Evolutionary conservation across 2,797 vertebrate species (phyloP), one percentile per base, ranked within the genome.

Genomic region (Schizopygopsis malacanthus): DNA sequence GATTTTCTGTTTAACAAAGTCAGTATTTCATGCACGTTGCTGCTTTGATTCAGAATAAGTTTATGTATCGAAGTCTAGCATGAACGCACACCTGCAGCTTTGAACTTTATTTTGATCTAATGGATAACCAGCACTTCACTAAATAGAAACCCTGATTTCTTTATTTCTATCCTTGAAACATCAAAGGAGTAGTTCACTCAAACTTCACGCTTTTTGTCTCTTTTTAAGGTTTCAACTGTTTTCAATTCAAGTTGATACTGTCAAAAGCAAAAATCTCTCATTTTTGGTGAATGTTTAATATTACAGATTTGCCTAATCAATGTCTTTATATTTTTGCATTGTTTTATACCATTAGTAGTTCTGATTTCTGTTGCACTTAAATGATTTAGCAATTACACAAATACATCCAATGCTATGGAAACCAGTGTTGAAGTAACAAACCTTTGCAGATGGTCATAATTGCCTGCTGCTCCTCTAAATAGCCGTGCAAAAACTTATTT

Each of bases 11-110:
- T 41, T 45, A 56, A 45, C 63, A 15, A 76, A 67, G 45, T 67
- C 82, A 84, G 82, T 84, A 77, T 84, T 84, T 73, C 4, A 33
- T 47, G 70, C 69, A 50, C 61, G 67, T 9, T 4, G 22, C 22
- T 43, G 6, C 15, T 54, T 73, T 28, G 59, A 63, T 28, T 63
- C n/a, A 63, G 59, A 63, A 63, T 28, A 25, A 72, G 15, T 52
- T 75, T 75, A 28, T 52, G 45, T 52, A 33, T 9, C 18, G 8
- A 22, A 71, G 70, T 47, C 12, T 25, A 25, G 41, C 70, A 16
- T 72, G n/a, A 72, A n/a, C 1, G 11, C n/a, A 59, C 33, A 39
- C 20, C 54, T 59, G 22, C 22, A 41, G 13, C 52, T 59, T 61
- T 43, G 7, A 79, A 11, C 18, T 6, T 61, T 79, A 20, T 47